Conservation (phyloP, 2,888 invertebrate species). For the Stenotaenia linearis region DNA sequence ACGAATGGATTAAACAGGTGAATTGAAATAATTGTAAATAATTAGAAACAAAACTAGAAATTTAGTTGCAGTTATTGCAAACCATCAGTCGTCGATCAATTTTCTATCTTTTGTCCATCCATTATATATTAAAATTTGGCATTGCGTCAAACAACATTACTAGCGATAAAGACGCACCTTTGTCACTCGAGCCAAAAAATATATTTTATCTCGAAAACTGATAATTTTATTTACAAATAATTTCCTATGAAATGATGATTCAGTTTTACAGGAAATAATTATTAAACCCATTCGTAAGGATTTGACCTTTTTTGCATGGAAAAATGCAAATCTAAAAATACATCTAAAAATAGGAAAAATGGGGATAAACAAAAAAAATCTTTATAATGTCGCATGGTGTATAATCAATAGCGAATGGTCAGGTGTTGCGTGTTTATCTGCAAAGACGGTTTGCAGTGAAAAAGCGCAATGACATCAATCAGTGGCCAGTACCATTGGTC, state of each 20-base stretch:
- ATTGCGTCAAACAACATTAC: constrained; percentile 1
- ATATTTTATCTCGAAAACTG: neutral
- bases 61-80: neutral
- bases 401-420: neutral
- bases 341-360: constrained; percentile 1
- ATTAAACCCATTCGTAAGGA: neutral
- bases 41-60: neutral
- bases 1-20: constrained; percentile 77
- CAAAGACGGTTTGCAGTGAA: neutral
- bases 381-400: neutral
- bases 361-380: neutral
- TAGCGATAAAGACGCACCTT: constrained; percentile 7
- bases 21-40: neutral
- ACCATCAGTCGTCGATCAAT: neutral
- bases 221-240: too few relatives aligned
- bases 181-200: neutral
- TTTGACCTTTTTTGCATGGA: neutral
- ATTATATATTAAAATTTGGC: constrained; percentile 12
- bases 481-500: neutral
- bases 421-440: constrained; percentile 21
- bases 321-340: neutral
- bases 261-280: neutral
- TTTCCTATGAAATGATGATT: neutral
- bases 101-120: neutral
- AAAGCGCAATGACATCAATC: constrained; percentile 23